Percentiles rank a stretch among this genome's conserved stretches.
Conservation (phyloP, 2,113 vertebrate species). For the Muscicapa adusta region DNA sequence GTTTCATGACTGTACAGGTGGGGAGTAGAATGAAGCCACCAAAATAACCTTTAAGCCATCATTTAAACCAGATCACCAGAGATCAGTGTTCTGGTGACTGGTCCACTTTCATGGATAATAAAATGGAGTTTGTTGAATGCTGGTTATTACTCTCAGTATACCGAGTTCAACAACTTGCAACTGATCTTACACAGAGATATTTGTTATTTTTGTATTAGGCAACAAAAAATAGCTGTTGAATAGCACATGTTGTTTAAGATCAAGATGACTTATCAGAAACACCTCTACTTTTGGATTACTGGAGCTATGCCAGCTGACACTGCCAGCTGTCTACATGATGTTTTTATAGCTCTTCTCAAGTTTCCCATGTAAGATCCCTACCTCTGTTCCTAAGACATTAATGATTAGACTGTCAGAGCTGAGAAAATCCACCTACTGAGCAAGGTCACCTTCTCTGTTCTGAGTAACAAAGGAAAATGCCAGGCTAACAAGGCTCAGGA, state of each 20-base stretch:
- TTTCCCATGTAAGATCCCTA: neutral
- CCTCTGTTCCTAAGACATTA: conserved; percentile 44
- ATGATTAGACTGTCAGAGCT: conserved; percentile 50
- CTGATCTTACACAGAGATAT: neutral
- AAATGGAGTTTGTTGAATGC: neutral
- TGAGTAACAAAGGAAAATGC: conserved; percentile 24
- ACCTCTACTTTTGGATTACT: neutral
- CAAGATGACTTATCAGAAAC: neutral
- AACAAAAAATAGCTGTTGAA: neutral
- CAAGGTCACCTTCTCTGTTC: conserved; percentile 35
- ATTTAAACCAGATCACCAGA: neutral
- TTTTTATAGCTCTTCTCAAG: conserved; percentile 33
- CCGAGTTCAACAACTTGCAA: neutral
- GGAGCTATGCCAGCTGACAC: neutral
- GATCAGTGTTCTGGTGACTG: neutral
- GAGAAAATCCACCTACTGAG: conserved; percentile 28
- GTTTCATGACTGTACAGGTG: neutral
- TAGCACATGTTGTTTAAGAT: neutral
- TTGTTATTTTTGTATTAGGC: neutral
- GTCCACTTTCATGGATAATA: neutral
- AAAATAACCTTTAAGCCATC: neutral
- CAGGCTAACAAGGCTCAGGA: neutral
- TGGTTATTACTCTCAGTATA: neutral
- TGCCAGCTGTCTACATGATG: neutral
- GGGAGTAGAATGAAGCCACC: neutral